Conservation (phyloP, 2,797 vertebrate genomes). For the Chelonia mydas region DNA sequence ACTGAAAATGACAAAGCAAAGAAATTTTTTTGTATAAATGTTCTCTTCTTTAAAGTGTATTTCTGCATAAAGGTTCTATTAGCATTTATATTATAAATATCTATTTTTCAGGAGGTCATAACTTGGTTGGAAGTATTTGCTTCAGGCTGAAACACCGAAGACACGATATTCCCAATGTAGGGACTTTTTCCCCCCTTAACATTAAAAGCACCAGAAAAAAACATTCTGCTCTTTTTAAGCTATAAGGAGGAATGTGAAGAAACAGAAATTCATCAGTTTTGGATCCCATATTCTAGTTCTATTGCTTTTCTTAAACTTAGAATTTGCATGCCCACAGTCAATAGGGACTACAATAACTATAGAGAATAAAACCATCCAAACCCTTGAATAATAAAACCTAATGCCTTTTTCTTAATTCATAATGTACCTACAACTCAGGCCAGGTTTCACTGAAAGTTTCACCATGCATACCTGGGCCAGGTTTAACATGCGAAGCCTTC, state of each 20-base stretch:
- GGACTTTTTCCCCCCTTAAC: background rate
- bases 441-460: background rate
- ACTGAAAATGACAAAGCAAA: background rate
- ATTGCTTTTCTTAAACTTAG: background rate
- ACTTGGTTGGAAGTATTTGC: background rate
- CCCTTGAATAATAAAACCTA: background rate
- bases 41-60: background rate
- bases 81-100: background rate
- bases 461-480: background rate
- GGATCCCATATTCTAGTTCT: background rate
- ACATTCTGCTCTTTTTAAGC: background rate
- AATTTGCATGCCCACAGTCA: background rate
- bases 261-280: background rate
- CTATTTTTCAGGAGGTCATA: background rate
- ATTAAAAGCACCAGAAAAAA: background rate
- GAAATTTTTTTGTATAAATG: background rate
- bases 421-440: background rate
- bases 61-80: background rate
- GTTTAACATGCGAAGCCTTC: no score
- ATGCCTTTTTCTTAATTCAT: background rate
- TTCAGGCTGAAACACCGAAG: background rate
- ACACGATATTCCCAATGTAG: background rate
- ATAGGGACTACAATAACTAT: background rate
- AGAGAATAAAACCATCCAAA: background rate
- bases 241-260: background rate